A percentile compares a stretch with the other conserved stretches of the same genome.
Evolutionary conservation across 1,140 invertebrate species (phyloP).

Genomic region (Caenorhabditis briggsae): DNA sequence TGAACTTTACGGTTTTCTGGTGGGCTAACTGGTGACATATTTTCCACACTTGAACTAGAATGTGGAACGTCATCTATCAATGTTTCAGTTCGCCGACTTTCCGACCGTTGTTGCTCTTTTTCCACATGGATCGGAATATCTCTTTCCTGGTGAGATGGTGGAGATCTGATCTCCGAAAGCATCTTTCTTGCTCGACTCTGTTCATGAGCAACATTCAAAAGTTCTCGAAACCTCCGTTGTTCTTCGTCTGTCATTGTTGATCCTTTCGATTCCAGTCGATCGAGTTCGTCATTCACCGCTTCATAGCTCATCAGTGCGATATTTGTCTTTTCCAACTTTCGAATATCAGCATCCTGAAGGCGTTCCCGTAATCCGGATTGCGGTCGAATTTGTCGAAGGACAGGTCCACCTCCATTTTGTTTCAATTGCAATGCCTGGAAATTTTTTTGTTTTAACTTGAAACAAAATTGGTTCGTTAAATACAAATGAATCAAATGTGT

Average conservation of each 20-base stretch:
- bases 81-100: constrained; percentile 39
- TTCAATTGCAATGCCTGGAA: constrained; percentile 42
- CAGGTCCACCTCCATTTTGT: constrained; percentile 33
- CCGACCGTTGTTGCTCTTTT: constrained; percentile 9
- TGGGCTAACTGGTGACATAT: constrained; percentile 32
- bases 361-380: constrained; percentile 46
- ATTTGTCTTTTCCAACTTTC: constrained; percentile 55
- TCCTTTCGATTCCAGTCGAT: constrained; percentile 63
- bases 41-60: constrained; percentile 43
- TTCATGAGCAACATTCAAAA: constrained; percentile 43
- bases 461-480: too few species aligned
- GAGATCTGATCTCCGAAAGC: not conserved
- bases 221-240: constrained; percentile 60
- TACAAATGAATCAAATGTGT: too few species aligned
- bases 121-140: constrained; percentile 16
- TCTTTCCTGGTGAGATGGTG: constrained; percentile 4
- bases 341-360: constrained; percentile 42
- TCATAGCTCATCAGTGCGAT: constrained; percentile 50
- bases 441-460: not conserved
- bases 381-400: constrained; percentile 22
- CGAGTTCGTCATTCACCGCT: constrained; percentile 65
- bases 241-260: constrained; percentile 66
- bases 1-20: constrained; percentile 43
- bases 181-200: constrained; percentile 55
- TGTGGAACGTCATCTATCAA: constrained; percentile 55